Evolutionary conservation across 2,888 invertebrate genomes (phyloP).

Genomic region (Caenorhabditis macrosperma): DNA sequence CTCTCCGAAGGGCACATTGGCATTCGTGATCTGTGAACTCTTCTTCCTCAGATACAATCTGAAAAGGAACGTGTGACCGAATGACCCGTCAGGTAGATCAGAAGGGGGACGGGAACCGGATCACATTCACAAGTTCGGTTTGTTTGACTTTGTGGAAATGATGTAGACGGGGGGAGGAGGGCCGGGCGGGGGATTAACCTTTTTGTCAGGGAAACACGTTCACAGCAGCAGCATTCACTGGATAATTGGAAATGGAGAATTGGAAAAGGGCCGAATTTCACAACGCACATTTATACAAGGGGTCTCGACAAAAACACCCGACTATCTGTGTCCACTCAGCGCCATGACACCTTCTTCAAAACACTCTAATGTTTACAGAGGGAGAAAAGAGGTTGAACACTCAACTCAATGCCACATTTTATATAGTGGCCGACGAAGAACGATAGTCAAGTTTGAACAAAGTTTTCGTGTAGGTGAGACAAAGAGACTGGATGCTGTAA

Average conservation of each 20-base stretch:
- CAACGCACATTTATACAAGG: not conserved
- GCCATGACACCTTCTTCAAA: not conserved
- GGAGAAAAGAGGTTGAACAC: not conserved
- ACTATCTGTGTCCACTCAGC: not conserved
- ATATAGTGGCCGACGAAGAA: conserved; percentile 2
- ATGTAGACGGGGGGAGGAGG: not conserved
- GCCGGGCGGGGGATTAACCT: not conserved
- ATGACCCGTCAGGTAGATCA: not conserved
- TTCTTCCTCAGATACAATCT: not conserved
- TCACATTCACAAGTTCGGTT: not conserved
- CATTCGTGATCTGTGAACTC: not conserved
- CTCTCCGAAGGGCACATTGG: not conserved
- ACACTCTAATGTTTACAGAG: not conserved
- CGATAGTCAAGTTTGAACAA: conserved; percentile 33
- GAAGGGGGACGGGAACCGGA: not conserved
- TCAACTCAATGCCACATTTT: not conserved
- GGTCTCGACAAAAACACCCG: not conserved
- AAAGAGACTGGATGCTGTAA: conserved; percentile 34
- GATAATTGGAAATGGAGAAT: not conserved
- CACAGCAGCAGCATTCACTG: too few relatives aligned
- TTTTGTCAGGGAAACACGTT: not conserved
- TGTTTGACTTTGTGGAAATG: not conserved
- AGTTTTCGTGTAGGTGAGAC: conserved; percentile 21
- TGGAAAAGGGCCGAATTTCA: not conserved
- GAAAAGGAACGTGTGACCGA: not conserved